A percentile compares a stretch with the other conserved stretches of the same genome.
Evolutionary conservation across 2,113 vertebrate species (phyloP).

Genomic region (Hymenochirus boettgeri): DNA sequence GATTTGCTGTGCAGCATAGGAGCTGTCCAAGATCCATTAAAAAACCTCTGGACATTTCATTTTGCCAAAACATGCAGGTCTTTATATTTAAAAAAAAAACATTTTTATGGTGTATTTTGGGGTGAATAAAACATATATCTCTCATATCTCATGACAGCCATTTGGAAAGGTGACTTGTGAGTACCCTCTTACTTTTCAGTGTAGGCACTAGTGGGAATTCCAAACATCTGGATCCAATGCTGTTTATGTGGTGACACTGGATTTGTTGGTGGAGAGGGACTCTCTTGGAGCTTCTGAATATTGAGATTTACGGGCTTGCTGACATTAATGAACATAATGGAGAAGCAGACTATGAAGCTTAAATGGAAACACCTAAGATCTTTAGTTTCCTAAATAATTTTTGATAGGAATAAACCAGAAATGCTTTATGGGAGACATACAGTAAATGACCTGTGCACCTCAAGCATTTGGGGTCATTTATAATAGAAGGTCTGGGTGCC

Average conservation of each 20-base stretch:
- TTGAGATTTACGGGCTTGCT: slow-evolving; percentile 54
- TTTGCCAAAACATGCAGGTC: slow-evolving; percentile 19
- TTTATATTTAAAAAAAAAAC: neutral
- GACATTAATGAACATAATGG: slow-evolving; percentile 57
- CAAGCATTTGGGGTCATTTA: slow-evolving; percentile 22
- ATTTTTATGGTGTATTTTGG: neutral
- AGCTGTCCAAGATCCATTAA: neutral
- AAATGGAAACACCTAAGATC: slow-evolving; percentile 50
- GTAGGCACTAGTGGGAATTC: slow-evolving; percentile 11
- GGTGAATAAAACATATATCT: neutral
- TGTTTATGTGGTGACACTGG: slow-evolving; percentile 57
- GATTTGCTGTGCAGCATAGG: slow-evolving; percentile 11
- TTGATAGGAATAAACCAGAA: slow-evolving; percentile 63
- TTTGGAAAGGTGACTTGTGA: slow-evolving; percentile 17
- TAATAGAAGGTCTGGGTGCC: slow-evolving; percentile 14
- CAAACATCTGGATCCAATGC: slow-evolving; percentile 43
- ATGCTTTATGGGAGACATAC: slow-evolving; percentile 22
- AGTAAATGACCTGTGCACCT: slow-evolving; percentile 43
- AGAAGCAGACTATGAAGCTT: slow-evolving; percentile 40
- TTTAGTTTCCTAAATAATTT: slow-evolving; percentile 53
- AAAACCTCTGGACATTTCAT: slow-evolving; percentile 8
- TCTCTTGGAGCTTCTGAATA: slow-evolving; percentile 61
- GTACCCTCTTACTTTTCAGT: slow-evolving; percentile 21
- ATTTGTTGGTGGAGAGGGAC: slow-evolving; percentile 65
- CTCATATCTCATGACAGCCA: slow-evolving; percentile 11